Base-by-base conservation (phyloP, 2,888 invertebrate species). In the Dasysyrphus albostriatus region DNA sequence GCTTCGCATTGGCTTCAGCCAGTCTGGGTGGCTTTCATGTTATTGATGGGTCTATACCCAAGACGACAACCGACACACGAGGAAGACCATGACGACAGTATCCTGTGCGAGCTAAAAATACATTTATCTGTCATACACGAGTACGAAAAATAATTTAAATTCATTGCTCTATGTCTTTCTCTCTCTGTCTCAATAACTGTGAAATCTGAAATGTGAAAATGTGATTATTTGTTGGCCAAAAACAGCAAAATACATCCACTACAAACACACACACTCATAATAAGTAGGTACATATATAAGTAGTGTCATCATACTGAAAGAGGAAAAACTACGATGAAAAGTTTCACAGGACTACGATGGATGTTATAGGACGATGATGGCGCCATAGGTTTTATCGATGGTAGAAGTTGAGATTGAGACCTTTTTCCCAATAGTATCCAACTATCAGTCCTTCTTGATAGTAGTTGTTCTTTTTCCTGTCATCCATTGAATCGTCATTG, bases 191-290 rank as follows among this genome's bases (percentile, higher is more conserved):
- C 24, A 24, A 1, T 3, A 24, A 24, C 24, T 24, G 24, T 24
- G 24, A 24, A 24, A 24, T 24, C 3, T 24, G 58, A 78, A 78
- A 77, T 72, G 82, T 77, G 77, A 77, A 78, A 83, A 77, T 72
- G 77, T 82, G 77, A 77, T 77, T 83, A 83, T 83, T 83, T 83
- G 77, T 77, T 69, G 44, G 78, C 83, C 77, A 83, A 73, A 83
- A 83, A 73, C 72, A 77, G 70, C 76, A 82, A 5, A 29, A 9
- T 9, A 49, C 19, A 49, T 24, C 24, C 24, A 16, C 16, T 0
- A 51, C n/a, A 19, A 14, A 32, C 19, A 47, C n/a, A 74, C 9
- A 54, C 39, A 34, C 39, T n/a, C n/a, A n/a, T n/a, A n/a, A 14
- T 4, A 61, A 39, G 32, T 6, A n/a, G 1, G 14, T 12, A 37